Base-by-base conservation (phyloP, 2,888 invertebrate genomes). In the Cryptocheilus praepositus region DNA sequence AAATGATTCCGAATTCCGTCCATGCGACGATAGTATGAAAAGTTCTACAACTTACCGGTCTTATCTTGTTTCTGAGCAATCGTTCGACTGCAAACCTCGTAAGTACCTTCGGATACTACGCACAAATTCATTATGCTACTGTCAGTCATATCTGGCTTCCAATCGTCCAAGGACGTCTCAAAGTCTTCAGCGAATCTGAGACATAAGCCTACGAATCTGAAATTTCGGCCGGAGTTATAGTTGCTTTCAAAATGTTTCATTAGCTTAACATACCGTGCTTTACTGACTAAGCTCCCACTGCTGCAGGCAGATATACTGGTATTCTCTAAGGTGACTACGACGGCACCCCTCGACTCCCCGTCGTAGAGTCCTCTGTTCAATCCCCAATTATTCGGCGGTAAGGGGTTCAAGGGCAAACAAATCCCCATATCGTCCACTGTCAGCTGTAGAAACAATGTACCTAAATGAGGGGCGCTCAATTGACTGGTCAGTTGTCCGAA, bases 41-140 rank as follows among this genome's bases (percentile, higher is more conserved):
- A n/a, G n/a, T n/a, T n/a, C n/a, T n/a, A n/a, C n/a, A n/a, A n/a
- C 13, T 66, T 83, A 94, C 95, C 95, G 74, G 90, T 88, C 68
- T 92, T 91, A 66, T 91, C 92, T 80, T 94, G 94, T 86, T 96
- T 95, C 44, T 95, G 94, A 8, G 96, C 96, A 61, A 95, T 94
- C 0, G 98, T 98, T 69, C 97, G 91, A 74, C 96, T 97, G 90
- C 97, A 98, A 3, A 99, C 97, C 90, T 99, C 98, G 86, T 98
- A 99, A 0, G 98, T 98, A 16, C 99, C 99, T 89, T 98, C 98
- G 11, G 98, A 98, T n/a, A 99, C 99, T 62, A 97, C 95, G 89
- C 99, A 98, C 52, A 97, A 91, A 88, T 97, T 97, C 93, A 96
- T 94, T 64, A 94, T 94, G 67, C 92, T 92, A 13, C 92, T 91